Conservation (phyloP, 2,797 vertebrate species). For the Hypotaenidia okinawae region DNA sequence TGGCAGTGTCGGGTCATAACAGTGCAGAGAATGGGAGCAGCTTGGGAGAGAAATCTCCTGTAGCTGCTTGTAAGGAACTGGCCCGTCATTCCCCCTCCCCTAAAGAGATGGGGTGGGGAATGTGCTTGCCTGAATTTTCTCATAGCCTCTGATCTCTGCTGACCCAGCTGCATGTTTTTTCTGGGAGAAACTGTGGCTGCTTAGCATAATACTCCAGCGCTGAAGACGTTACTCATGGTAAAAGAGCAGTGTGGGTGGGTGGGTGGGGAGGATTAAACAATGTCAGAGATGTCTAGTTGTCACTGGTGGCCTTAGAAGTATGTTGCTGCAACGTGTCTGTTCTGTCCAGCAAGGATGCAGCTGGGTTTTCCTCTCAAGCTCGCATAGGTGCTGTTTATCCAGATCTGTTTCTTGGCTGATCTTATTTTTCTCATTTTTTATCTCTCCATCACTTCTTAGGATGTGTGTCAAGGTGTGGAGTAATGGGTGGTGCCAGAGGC, state of each 20-base stretch:
- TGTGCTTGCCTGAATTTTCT: slow-evolving; percentile 31
- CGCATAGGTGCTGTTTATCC: not conserved
- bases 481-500: not conserved
- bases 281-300: slow-evolving; percentile 26
- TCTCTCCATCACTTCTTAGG: not conserved
- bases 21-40: fast-evolving
- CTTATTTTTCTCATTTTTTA: not conserved
- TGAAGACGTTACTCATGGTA: slow-evolving; percentile 45
- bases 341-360: not conserved
- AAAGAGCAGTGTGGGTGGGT: slow-evolving; percentile 25
- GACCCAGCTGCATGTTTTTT: slow-evolving; percentile 57
- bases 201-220: not conserved
- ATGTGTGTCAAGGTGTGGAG: not conserved
- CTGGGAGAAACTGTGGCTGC: slow-evolving; percentile 25
- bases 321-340: not conserved
- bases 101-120: slow-evolving; percentile 3
- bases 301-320: slow-evolving; percentile 3
- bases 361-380: not conserved
- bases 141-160: slow-evolving; percentile 62
- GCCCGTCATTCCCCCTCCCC: not conserved
- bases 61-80: not conserved
- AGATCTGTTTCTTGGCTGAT: not conserved
- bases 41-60: not conserved
- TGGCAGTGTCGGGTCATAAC: fast-evolving
- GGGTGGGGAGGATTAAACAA: slow-evolving; percentile 43